Evolutionary conservation across 2,888 invertebrate genomes (phyloP), one percentile per base, ranked within the genome.

Genomic region (Apomyelois bistriatella): DNA sequence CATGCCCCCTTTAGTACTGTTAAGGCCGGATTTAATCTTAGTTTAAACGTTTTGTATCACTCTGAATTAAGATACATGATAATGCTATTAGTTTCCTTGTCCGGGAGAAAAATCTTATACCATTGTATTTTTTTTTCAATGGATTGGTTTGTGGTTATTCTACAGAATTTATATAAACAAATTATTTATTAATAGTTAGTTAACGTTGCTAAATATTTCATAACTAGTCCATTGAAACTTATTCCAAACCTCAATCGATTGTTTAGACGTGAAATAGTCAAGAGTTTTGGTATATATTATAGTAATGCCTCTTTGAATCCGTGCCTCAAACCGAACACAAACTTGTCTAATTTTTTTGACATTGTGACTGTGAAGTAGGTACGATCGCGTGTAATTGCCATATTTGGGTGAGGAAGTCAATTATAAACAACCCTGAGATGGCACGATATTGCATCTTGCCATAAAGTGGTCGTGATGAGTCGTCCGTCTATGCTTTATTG

Each of bases 381-480:
- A 22, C 40, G 38, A 35, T 51, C 36, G 13, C 38, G 48, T 58
- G 61, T 65, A 62, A 62, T 60, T 52, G 42, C 76, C 74, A 72
- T 76, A 67, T 73, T 68, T 62, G 67, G 69, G 63, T 40, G 58
- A 75, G 76, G 78, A 77, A 79, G 73, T 76, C 72, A 74, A 81
- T 84, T 79, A 79, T 58, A 59, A 49, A 43, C 68, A 78, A 66
- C 84, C 82, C 74, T 83, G 84, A 80, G 63, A 57, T 57, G 55
- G 65, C 72, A 76, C 73, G 76, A 74, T 61, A 68, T 60, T 58
- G 56, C 68, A 65, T 68, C 69, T 69, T 66, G 61, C 66, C 66
- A 65, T 73, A 68, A 58, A 67, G 50, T 55, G 63, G 54, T 71
- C 70, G 70, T 73, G 76, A 76, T 76, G 76, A 74, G 68, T 70